Evolutionary conservation across 1,140 invertebrate genomes (phyloP), one percentile per base, ranked within the genome.

Genomic region (Drosophila bocki): DNA sequence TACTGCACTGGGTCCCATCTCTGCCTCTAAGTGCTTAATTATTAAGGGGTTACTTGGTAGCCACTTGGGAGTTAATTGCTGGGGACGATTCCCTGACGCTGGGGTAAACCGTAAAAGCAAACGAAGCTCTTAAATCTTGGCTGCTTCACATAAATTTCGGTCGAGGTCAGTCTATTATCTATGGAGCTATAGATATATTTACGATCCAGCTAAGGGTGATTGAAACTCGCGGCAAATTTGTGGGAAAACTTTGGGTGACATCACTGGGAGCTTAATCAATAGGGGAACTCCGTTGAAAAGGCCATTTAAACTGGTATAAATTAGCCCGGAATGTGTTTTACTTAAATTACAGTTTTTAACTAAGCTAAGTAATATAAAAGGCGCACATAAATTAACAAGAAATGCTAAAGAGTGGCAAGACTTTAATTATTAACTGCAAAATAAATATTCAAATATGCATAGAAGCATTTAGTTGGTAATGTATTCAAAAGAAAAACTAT

Each of bases 181-280:
- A 19, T 51, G 68, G 53, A 19, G 12, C 29, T 62, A 35, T 37
- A 32, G 11, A 41, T 42, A 39, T 39, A 71, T 72, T 72, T 60
- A 72, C 37, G 68, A 72, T 22, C 68, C 54, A n/a, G 17, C 37
- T 60, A 42, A 32, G 68, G 45, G 68, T 72, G 53, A 72, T 72
- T 72, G 45, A 72, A 71, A 37, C 22, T 42, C 51, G 32, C 42
- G 26, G 19, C 22, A 26, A 37, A 56, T 29, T 60, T 29, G 17
- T 72, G 69, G 69, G 69, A 72, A 72, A 72, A 42, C 67, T 72
- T n/a, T 72, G 29, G 37, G 22, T 72, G 70, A 72, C 69, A 72
- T 72, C 68, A 72, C n/a, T 32, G 22, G 15, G 8, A 11, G 19
- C 0, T 22, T 7, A 3, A 8, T 45, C 65, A 7, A 57, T 48